These are phyloP conservation scores for Halocynthia aurantium DNA, from an alignment of 23 tunicate genomes.

Conservation along the genomic window DNA sequence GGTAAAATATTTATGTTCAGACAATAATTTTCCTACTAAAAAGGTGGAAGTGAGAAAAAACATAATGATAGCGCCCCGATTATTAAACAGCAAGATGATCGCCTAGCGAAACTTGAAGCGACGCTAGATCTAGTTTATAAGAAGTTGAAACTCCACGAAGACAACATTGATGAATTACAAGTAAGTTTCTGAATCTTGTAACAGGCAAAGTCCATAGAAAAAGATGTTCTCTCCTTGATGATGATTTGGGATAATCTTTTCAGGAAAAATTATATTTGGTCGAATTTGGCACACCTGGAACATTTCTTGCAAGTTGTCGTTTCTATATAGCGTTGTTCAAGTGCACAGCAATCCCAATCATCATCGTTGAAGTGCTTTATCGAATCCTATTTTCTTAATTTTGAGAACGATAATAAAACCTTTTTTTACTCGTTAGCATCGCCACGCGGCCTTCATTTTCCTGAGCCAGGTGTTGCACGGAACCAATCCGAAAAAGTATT, in stretches of 20 bases:
- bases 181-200: slow-evolving; percentile 5
- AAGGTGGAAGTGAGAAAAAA: too few species aligned
- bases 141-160: slow-evolving; percentile 71
- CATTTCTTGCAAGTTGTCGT: slow-evolving; percentile 29
- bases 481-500: too few species aligned
- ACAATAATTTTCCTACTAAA: too few species aligned
- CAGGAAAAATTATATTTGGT: slow-evolving; percentile 58
- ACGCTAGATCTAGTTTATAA: slow-evolving; percentile 38
- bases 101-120: slow-evolving; percentile 41
- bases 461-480: too few species aligned
- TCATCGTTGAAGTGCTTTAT: slow-evolving; percentile 50
- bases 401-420: background rate
- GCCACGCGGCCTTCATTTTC: too few species aligned
- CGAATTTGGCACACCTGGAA: slow-evolving; percentile 84
- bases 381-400: slow-evolving; percentile 11
- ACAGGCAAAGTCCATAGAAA: too few species aligned
- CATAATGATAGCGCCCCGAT: too few species aligned
- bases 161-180: slow-evolving; percentile 86
- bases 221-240: too few species aligned
- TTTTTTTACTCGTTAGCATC: too few species aligned
- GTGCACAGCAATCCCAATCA: slow-evolving; percentile 52
- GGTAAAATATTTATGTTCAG: too few species aligned
- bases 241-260: background rate
- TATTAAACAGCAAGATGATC: background rate
- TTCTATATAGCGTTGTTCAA: slow-evolving; percentile 57